phyloP scores from a whole-genome alignment of 2,888 invertebrate species.

The Chymomyza caudatula region DNA sequence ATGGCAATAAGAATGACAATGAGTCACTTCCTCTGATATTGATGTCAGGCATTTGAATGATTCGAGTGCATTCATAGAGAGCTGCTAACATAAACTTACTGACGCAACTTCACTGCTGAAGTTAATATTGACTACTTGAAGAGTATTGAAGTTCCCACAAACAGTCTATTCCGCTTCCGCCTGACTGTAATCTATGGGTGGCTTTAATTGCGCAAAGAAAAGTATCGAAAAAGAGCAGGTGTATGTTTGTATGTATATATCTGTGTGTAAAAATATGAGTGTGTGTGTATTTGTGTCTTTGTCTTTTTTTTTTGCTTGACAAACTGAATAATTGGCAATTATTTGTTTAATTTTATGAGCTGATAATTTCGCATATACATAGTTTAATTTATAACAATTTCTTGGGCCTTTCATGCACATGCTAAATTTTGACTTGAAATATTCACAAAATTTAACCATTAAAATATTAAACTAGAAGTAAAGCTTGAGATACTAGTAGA shows the following conservation, averaged over 20 bases:
- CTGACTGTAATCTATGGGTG: conserved; percentile 27
- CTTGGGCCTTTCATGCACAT: conserved; percentile 1
- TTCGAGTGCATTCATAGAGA: no score
- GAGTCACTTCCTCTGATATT: no score
- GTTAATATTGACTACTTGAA: background rate
- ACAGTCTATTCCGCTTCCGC: conserved; percentile 16
- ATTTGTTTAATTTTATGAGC: conserved; percentile 66
- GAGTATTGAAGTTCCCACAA: background rate
- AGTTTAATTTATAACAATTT: conserved; percentile 16
- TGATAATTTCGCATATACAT: conserved; percentile 55
- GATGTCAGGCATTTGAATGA: no score
- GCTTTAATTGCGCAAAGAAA: conserved; percentile 60
- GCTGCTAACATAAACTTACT: no score
- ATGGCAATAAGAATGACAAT: no score
- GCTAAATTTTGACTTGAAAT: conserved; percentile 32
- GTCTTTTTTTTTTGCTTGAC: conserved; percentile 49
- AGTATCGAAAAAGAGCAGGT: conserved; percentile 27
- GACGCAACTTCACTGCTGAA: background rate
- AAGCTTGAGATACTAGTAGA: conserved; percentile 24
- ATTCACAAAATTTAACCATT: conserved; percentile 14
- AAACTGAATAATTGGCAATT: conserved; percentile 72
- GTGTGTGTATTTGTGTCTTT: conserved; percentile 24
- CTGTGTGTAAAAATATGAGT: conserved; percentile 18
- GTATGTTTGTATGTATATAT: conserved; percentile 16
- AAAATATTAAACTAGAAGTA: conserved; percentile 23